These are phyloP conservation scores for Dasysyrphus tricinctus DNA, from an alignment of 2,888 invertebrate genomes.

Conservation along the genomic window DNA sequence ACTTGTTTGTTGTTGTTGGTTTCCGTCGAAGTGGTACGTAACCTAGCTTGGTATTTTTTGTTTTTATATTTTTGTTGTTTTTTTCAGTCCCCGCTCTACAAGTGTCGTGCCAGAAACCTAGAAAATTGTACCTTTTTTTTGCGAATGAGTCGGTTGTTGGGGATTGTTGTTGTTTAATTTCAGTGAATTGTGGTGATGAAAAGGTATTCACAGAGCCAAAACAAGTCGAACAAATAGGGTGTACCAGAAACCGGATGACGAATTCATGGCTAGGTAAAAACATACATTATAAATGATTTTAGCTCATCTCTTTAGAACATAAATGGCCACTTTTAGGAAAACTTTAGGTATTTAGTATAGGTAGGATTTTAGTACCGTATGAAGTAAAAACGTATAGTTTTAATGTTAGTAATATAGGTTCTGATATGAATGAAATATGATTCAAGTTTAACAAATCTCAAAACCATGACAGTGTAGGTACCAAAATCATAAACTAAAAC, in stretches of 20 bases:
- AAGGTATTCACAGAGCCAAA: slow-evolving; percentile 1
- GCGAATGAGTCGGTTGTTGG: slow-evolving; percentile 18
- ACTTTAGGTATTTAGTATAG: too few relatives aligned
- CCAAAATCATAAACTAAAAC: too few relatives aligned
- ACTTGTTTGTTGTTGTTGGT: slow-evolving; percentile 7
- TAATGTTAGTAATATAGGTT: too few relatives aligned
- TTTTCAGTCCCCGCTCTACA: slow-evolving; percentile 46
- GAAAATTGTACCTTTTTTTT: slow-evolving; percentile 44
- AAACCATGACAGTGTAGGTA: too few relatives aligned
- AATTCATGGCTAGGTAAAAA: background rate
- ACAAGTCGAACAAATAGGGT: background rate
- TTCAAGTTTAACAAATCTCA: too few relatives aligned
- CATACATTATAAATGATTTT: background rate
- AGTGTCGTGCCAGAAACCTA: slow-evolving; percentile 71
- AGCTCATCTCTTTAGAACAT: background rate
- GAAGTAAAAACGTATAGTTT: too few relatives aligned
- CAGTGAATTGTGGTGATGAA: slow-evolving; percentile 30
- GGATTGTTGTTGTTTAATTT: slow-evolving; percentile 40
- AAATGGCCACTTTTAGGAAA: too few relatives aligned
- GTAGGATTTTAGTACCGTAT: too few relatives aligned
- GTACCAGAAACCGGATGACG: background rate
- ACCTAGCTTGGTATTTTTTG: slow-evolving; percentile 55
- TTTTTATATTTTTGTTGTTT: slow-evolving; percentile 20
- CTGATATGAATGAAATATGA: too few relatives aligned
- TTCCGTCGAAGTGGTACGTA: slow-evolving; percentile 59